Base-by-base conservation (phyloP, 2,113 vertebrate species). In the Thryonomys swinderianus region DNA sequence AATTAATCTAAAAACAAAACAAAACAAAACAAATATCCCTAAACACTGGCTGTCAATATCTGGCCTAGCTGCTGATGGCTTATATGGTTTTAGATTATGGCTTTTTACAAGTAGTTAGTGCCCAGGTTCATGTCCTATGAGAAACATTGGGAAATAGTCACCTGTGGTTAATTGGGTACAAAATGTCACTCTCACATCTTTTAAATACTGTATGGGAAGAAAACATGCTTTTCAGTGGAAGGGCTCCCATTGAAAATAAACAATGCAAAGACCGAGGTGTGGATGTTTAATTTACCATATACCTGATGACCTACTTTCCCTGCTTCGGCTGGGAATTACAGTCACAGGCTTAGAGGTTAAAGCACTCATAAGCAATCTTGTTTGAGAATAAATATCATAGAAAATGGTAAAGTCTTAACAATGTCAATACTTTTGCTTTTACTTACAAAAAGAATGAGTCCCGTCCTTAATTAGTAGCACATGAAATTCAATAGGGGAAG, bases 1-100 rank as follows among this genome's bases (percentile, higher is more conserved):
- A 79, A 90, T 96, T 95, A 93, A 74, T 85, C 93, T 79, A 93
- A 92, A 92, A 87, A 64, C 21, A 78, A 84, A 92, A 74, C 55
- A 30, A n/a, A n/a, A n/a, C n/a, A n/a, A n/a, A n/a, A n/a, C n/a
- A n/a, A n/a, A n/a, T n/a, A n/a, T 71, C 81, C 85, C 25, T 12
- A 11, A 69, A 91, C 87, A 71, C n/a, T 32, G 0, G 0, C 40
- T 91, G 59, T 71, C 25, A 76, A 9, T 25, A 59, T 48, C n/a
- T 27, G 53, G 79, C n/a, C 51, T 5, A 42, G 76, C 16, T 93
- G 37, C 61, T 83, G 37, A 84, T 53, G 3, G 13, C 57, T 59
- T 90, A 32, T 1, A 11, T 34, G 76, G 64, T 62, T 90, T 94
- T 91, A 69, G 34, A 61, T 10, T n/a, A n/a, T 69, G 9, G 7